These are phyloP conservation scores for Patiria pectinifera DNA, from an alignment of 53 echinoderm and acorn worm genomes.

Conservation along the genomic window DNA sequence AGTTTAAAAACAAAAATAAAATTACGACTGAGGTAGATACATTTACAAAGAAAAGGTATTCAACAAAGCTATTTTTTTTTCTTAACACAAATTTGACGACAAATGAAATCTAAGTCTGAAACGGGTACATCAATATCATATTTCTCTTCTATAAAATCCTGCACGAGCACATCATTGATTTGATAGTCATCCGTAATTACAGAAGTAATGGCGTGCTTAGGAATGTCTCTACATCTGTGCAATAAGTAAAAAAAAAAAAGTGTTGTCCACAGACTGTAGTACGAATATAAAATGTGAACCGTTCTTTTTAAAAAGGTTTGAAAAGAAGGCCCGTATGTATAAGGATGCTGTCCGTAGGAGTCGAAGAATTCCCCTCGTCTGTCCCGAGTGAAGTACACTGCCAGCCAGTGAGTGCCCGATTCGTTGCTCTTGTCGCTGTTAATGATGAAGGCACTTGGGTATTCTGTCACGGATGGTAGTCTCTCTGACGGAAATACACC, in stretches of 20 bases:
- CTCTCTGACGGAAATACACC: too few species aligned
- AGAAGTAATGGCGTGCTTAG: conserved; percentile 47
- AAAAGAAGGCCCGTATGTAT: conserved; percentile 50
- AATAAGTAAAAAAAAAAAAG: conserved; percentile 73
- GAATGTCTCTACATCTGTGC: conserved; percentile 62
- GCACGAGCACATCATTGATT: conserved; percentile 65
- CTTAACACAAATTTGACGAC: too few species aligned
- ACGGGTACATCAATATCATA: conserved; percentile 59
- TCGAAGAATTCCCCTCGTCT: conserved; percentile 65
- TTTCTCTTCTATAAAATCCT: conserved; percentile 59
- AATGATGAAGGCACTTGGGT: conserved; percentile 24
- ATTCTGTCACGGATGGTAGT: too few species aligned
- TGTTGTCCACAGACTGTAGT: conserved; percentile 82
- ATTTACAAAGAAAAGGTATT: too few species aligned
- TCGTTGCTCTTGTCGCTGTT: conserved; percentile 18
- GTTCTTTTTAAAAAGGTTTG: conserved; percentile 44
- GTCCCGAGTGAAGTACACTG: conserved; percentile 4
- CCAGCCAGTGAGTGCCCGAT: too few species aligned
- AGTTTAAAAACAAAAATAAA: too few species aligned
- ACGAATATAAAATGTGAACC: neutral
- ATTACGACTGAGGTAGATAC: too few species aligned
- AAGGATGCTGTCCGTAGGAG: conserved; percentile 67
- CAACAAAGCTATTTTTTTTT: too few species aligned
- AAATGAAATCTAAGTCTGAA: too few species aligned
- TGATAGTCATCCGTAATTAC: conserved; percentile 52